A percentile compares a stretch with the other conserved stretches of the same genome.
phyloP scores from a whole-genome alignment of 1,140 invertebrate genomes.

The Tribolium madens region DNA sequence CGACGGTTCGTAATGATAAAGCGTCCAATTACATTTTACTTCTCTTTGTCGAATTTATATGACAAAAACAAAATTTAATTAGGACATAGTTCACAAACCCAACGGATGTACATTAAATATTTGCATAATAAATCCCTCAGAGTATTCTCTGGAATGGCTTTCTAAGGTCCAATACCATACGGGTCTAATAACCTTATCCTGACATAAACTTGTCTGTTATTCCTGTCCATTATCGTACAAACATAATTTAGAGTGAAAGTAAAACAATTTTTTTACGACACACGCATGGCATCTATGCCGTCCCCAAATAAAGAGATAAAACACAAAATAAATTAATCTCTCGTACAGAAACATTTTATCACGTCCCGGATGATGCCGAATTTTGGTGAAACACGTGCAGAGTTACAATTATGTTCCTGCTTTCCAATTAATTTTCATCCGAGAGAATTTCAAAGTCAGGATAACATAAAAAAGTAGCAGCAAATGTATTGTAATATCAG shows the following conservation, averaged over 20 bases:
- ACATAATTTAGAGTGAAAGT: background rate
- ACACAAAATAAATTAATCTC: constrained; percentile 23
- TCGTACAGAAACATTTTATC: constrained; percentile 24
- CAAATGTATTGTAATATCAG: background rate
- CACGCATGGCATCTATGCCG: no score
- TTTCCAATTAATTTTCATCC: background rate
- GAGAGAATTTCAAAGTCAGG: background rate
- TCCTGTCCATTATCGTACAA: background rate
- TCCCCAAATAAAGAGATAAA: constrained; percentile 10
- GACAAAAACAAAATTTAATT: constrained; percentile 23
- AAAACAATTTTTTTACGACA: background rate
- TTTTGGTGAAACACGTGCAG: constrained; percentile 12
- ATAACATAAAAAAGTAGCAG: background rate
- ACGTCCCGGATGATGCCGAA: background rate
- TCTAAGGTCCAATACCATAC: constrained; percentile 11
- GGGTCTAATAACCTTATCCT: constrained; percentile 23
- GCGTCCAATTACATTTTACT: background rate
- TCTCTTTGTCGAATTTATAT: background rate
- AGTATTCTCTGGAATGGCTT: constrained; percentile 24
- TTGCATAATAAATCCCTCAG: constrained; percentile 33
- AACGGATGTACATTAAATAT: constrained; percentile 14
- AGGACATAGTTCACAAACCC: background rate
- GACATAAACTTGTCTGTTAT: constrained; percentile 9
- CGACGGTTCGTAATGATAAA: background rate
- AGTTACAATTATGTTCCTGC: constrained; percentile 17